Base-by-base conservation (phyloP, 2,113 vertebrate genomes). In the Jaculus jaculus region DNA sequence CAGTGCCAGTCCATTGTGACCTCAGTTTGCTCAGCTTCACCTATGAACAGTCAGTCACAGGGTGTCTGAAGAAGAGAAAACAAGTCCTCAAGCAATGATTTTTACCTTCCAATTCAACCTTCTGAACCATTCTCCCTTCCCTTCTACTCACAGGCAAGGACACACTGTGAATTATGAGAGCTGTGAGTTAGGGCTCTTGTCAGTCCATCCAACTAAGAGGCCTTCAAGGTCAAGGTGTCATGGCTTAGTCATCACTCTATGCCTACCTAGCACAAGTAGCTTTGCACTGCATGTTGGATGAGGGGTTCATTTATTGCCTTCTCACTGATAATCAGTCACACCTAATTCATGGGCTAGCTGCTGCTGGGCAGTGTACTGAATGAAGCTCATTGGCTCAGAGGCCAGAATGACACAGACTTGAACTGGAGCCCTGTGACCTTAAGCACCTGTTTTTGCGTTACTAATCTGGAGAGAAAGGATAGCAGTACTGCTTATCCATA, bases 341-440 rank as follows among this genome's bases (percentile, higher is more conserved):
- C 30, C 61, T 68, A 84, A 74, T 83, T 80, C 54, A 83, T 13
- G 63, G 66, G 61, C 23, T 47, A 58, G 7, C 42, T 73, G 34
- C 47, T 74, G 75, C 80, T 0, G 26, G 60, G 82, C 21, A 26
- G 47, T 32, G 28, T 69, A 42, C 34, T 23, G 24, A 92, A 88
- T 23, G 24, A 92, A 88, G 89, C 61, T 71, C 80, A 86, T 7
- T 23, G 84, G 60, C 66, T 81, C 75, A 37, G 73, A 90, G n/a
- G 69, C 91, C 81, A 93, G 73, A 58, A 72, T 3, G n/a, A 47
- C 61, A 15, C 47, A 47, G 39, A 21, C 77, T 93, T 83, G 63
- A 84, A 61, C 10, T 42, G 23, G 18, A 81, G 65, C 75, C 58
- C 0, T 74, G 23, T 54, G 39, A 47, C 37, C 30, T 87, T 32